phyloP scores from a whole-genome alignment of 2,113 vertebrate species.

The Clarias batrachus region DNA sequence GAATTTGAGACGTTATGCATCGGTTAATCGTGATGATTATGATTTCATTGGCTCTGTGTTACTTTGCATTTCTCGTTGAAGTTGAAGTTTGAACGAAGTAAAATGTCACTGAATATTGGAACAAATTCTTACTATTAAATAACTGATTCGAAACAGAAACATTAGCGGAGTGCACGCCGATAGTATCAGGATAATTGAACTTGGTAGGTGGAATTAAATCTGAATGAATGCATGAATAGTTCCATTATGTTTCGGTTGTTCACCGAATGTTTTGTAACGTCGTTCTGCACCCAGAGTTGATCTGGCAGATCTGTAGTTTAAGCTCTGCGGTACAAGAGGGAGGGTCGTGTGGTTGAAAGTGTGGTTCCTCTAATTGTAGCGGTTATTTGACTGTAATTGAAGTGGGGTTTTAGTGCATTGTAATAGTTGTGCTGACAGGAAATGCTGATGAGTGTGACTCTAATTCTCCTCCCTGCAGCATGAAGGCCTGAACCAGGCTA shows the following conservation, averaged over 20 bases:
- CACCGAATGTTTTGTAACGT: neutral
- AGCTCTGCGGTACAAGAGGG: constrained; percentile 10
- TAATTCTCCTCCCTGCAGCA: constrained; percentile 42
- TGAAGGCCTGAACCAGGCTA: constrained; percentile 29
- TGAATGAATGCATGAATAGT: neutral
- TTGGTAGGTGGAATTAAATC: neutral
- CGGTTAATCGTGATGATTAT: neutral
- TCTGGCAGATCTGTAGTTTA: constrained; percentile 25
- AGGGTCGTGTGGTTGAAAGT: constrained; percentile 24
- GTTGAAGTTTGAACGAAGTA: neutral
- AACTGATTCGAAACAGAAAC: neutral
- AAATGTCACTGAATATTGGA: neutral
- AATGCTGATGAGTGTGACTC: constrained; percentile 42
- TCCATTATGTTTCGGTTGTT: neutral
- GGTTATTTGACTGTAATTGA: constrained; percentile 36
- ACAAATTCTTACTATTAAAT: neutral
- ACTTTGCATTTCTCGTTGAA: neutral
- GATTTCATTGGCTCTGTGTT: neutral
- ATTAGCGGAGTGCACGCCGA: neutral
- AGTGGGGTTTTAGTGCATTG: constrained; percentile 43
- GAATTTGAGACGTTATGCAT: neutral
- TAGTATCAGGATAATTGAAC: neutral
- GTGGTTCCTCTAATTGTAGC: constrained; percentile 39
- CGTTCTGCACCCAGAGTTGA: neutral
- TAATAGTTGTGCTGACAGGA: constrained; percentile 49